phyloP scores from a whole-genome alignment of 1,140 invertebrate genomes.

The Drosophila arawakana region DNA sequence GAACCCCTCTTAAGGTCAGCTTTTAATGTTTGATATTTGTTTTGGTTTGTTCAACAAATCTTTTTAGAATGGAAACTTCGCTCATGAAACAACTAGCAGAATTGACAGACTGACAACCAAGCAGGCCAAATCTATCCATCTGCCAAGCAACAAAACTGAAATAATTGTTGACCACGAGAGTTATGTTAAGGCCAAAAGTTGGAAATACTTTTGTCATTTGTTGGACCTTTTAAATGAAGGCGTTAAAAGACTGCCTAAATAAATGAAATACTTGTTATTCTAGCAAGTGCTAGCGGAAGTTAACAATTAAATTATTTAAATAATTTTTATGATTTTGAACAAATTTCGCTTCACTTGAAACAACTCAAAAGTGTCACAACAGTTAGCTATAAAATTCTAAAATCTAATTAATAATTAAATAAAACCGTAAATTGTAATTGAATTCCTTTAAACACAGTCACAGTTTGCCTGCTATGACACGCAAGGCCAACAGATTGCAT shows the following conservation, averaged over 20 bases:
- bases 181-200: slow-evolving; percentile 1
- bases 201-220: neutral
- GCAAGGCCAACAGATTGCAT: slow-evolving; percentile 5
- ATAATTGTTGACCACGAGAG: slow-evolving; percentile 9
- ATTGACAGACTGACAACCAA: neutral
- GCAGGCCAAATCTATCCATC: neutral
- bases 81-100: neutral
- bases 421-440: neutral
- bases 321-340: neutral
- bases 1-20: neutral
- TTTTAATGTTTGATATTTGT: neutral
- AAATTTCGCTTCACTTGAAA: no score
- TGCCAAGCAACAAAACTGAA: neutral
- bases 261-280: neutral
- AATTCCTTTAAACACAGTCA: neutral
- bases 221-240: neutral
- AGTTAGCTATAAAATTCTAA: neutral
- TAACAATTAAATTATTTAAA: neutral
- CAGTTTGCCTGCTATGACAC: slow-evolving; percentile 3
- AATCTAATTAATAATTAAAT: neutral
- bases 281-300: neutral
- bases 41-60: neutral
- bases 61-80: neutral
- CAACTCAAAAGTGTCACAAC: neutral
- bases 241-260: neutral